A percentile compares a stretch with the other conserved stretches of the same genome.
phyloP scores from a whole-genome alignment of 2,113 vertebrate species.

The Melozone crissalis region DNA sequence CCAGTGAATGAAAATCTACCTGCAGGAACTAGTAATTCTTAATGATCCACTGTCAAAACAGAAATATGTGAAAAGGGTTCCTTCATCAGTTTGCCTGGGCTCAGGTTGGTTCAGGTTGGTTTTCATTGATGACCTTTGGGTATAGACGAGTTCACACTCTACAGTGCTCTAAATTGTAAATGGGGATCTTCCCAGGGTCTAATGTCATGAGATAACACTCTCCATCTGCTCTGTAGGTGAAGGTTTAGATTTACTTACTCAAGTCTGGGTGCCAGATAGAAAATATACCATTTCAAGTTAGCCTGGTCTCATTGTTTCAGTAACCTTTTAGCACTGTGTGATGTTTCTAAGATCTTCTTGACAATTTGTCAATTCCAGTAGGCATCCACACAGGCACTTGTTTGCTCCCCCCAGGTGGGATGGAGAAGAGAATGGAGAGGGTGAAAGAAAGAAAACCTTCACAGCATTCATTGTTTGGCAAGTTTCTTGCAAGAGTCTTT shows the following conservation, averaged over 20 bases:
- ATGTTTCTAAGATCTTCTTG: background rate
- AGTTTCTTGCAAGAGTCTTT: background rate
- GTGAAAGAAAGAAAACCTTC: background rate
- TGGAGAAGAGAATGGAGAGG: background rate
- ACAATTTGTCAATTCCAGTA: background rate
- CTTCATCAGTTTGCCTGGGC: background rate
- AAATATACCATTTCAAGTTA: background rate
- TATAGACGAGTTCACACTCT: background rate
- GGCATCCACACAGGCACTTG: background rate
- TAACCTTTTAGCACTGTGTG: background rate
- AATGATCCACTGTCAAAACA: background rate
- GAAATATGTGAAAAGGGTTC: background rate
- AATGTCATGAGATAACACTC: background rate
- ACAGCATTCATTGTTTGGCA: background rate
- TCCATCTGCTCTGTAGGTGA: background rate
- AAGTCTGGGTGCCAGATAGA: background rate
- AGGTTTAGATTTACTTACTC: background rate
- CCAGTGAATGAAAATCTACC: background rate
- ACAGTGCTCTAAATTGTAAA: background rate
- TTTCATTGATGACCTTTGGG: background rate
- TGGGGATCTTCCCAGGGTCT: background rate
- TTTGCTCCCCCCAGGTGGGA: fast-evolving
- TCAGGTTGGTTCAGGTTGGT: background rate
- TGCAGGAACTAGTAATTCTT: background rate
- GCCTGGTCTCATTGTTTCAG: background rate